These are phyloP conservation scores for Zophobas morio DNA, from an alignment of 1,140 invertebrate species.

Conservation along the genomic window DNA sequence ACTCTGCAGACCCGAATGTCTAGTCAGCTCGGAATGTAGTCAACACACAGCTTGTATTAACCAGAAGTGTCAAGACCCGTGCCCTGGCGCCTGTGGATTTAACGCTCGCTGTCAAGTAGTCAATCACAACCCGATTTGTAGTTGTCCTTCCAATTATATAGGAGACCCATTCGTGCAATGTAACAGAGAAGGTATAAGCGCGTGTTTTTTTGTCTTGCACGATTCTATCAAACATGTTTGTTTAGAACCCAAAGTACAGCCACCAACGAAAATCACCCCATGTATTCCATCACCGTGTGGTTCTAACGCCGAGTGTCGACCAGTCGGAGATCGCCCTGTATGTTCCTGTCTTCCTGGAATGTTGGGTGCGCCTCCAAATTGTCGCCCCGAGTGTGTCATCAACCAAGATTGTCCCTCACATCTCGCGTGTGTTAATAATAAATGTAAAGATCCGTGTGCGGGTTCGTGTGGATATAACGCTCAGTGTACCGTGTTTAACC, in stretches of 20 bases:
- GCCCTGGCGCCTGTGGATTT: slow-evolving; percentile 83
- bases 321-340: slow-evolving; percentile 78
- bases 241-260: slow-evolving; percentile 56
- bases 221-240: slow-evolving; percentile 7
- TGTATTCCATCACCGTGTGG: slow-evolving; percentile 88
- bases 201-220: too few species aligned
- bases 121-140: slow-evolving; percentile 89
- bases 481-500: slow-evolving; percentile 82
- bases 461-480: slow-evolving; percentile 89
- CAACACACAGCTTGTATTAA: slow-evolving; percentile 82
- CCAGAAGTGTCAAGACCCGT: slow-evolving; percentile 87
- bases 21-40: slow-evolving; percentile 83
- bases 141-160: slow-evolving; percentile 79
- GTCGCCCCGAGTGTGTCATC: slow-evolving; percentile 84
- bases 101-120: slow-evolving; percentile 85
- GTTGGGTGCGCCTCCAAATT: slow-evolving; percentile 86
- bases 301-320: slow-evolving; percentile 83
- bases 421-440: slow-evolving; percentile 83
- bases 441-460: slow-evolving; percentile 85
- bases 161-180: slow-evolving; percentile 91
- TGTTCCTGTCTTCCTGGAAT: slow-evolving; percentile 85
- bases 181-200: slow-evolving; percentile 73
- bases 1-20: slow-evolving; percentile 83
- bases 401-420: slow-evolving; percentile 85
- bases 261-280: slow-evolving; percentile 71